Percentiles rank a stretch among this genome's conserved stretches.
These are phyloP conservation scores for Ophion ellenae DNA, from an alignment of 2,888 invertebrate genomes.

Conservation along the genomic window DNA sequence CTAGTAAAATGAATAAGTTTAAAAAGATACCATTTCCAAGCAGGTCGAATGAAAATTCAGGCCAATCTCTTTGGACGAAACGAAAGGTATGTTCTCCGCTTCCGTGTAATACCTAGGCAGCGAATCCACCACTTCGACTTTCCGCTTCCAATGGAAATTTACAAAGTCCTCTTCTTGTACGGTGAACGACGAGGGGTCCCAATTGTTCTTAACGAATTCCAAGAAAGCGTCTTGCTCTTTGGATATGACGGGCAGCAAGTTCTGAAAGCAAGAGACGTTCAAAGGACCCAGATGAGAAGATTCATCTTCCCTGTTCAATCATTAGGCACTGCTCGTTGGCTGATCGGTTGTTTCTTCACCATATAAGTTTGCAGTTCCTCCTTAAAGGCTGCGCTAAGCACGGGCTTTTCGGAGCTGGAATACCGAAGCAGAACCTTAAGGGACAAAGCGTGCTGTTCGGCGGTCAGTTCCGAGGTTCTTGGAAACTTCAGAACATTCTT, in stretches of 20 bases:
- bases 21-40: constrained; percentile 68
- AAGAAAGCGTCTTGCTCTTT: constrained; percentile 75
- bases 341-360: constrained; percentile 60
- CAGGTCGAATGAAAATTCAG: constrained; percentile 67
- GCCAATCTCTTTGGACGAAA: constrained; percentile 68
- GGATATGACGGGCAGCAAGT: constrained; percentile 63
- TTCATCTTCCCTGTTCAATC: background rate
- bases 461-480: constrained; percentile 66
- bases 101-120: constrained; percentile 75
- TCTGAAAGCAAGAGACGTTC: constrained; percentile 18
- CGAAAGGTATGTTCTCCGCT: constrained; percentile 71
- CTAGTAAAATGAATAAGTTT: too few species aligned
- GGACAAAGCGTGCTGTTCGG: constrained; percentile 71
- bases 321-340: background rate
- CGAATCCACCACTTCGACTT: constrained; percentile 63
- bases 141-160: constrained; percentile 71
- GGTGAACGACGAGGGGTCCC: constrained; percentile 65
- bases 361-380: constrained; percentile 71
- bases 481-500: constrained; percentile 68
- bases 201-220: constrained; percentile 71
- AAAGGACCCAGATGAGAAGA: too few species aligned
- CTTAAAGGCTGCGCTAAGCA: constrained; percentile 61
- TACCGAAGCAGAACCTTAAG: constrained; percentile 71
- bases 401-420: constrained; percentile 67
- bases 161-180: constrained; percentile 69